Conservation (phyloP, 2,797 vertebrate species). For the Acanthurus tractus region DNA sequence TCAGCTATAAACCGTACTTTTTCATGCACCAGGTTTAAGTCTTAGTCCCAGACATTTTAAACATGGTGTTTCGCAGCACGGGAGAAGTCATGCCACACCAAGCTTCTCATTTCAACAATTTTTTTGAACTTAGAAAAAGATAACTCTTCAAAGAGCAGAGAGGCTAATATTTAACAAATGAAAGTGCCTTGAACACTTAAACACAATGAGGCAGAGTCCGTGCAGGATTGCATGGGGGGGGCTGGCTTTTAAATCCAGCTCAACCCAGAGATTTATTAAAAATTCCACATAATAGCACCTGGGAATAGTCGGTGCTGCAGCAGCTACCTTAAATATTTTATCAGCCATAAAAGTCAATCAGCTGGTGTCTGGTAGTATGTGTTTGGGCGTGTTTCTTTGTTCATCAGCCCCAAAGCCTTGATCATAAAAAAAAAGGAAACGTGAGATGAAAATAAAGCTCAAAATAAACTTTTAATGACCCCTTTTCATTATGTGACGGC, state of each 20-base stretch:
- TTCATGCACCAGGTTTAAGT: not conserved
- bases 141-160: constrained; percentile 13
- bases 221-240: constrained; percentile 17
- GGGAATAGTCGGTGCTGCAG: constrained; percentile 25
- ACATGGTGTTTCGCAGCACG: not conserved
- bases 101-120: not conserved
- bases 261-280: constrained; percentile 40
- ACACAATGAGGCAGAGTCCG: constrained; percentile 15
- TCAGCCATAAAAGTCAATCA: constrained; percentile 48
- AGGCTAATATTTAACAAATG: constrained; percentile 9
- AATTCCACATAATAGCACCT: constrained; percentile 43
- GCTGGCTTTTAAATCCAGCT: constrained; percentile 34
- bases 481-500: not conserved
- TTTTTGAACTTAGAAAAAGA: not conserved
- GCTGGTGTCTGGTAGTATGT: constrained; percentile 28
- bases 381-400: constrained; percentile 20
- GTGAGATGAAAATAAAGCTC: constrained; percentile 34
- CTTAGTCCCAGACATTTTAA: not conserved
- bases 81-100: not conserved
- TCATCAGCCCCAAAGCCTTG: constrained; percentile 26
- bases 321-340: constrained; percentile 57
- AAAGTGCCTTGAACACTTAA: constrained; percentile 10
- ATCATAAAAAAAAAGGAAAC: constrained; percentile 23
- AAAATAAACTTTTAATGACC: constrained; percentile 17
- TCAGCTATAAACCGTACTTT: not conserved